Evolutionary conservation across 2,888 invertebrate species (phyloP), one percentile per base, ranked within the genome.

Genomic region (Epinotia demarniana): DNA sequence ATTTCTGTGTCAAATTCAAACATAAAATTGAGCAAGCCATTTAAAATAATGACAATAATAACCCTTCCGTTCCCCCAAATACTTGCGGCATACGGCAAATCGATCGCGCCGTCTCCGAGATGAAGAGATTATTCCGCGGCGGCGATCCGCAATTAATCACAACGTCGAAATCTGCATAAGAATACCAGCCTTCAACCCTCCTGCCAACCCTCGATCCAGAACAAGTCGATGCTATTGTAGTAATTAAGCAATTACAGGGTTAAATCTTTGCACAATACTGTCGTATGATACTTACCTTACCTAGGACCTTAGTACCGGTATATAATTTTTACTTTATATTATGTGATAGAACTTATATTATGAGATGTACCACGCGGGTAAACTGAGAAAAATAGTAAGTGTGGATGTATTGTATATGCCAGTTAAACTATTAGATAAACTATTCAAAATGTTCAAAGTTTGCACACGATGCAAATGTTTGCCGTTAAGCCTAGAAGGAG

Each of bases 41-140:
- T n/a, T 33, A 9, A 18, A 43, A 63, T 43, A 6, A 53, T n/a
- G 2, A n/a, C 2, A 16, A n/a, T 53, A 46, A 46, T 46, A 46
- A 46, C n/a, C 8, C 6, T 53, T 53, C 39, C 55, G 6, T 49
- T 49, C 33, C 27, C 27, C 33, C 18, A 33, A 11, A 39, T 11
- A 16, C 19, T 73, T 68, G 55, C 23, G 23, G 68, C 73, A 62
- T 23, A 39, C 74, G 62, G n/a, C 62, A 58, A 69, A 74, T 74
- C 74, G 74, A 74, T 74, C 69, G 58, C 63, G 67, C 53, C 73
- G 72, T 73, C 43, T 67, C 53, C 39, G 67, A 73, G 68, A 68
- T 73, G 73, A 74, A 68, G 69, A 74, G 74, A 74, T 74, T 74
- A 74, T 73, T 68, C 74, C 74, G 55, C 53, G 55, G 69, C 74